Evolutionary conservation across 2,888 invertebrate species (phyloP).

Genomic region (Deroplatys truncata): DNA sequence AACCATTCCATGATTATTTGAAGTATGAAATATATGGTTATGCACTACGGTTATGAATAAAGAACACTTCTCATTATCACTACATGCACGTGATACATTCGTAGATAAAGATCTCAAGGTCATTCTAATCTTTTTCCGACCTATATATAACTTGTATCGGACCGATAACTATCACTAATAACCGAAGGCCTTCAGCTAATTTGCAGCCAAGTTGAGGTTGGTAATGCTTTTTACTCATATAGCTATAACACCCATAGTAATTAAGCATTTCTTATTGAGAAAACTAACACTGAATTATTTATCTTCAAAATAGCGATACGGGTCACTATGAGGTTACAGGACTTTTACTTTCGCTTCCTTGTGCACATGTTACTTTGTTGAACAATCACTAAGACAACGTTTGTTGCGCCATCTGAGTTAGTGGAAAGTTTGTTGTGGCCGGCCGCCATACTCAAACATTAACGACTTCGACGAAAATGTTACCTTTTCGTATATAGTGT

Average conservation of each 20-base stretch:
- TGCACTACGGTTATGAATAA: neutral
- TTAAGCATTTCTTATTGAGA: too few species aligned
- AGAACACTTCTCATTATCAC: neutral
- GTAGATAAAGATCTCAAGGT: neutral
- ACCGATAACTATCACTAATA: neutral
- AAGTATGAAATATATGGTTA: neutral
- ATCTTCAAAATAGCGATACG: too few species aligned
- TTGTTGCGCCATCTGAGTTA: slow-evolving; percentile 23
- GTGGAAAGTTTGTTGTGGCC: slow-evolving; percentile 34
- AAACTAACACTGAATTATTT: too few species aligned
- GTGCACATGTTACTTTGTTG: neutral
- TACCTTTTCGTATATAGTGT: neutral
- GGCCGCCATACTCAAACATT: slow-evolving; percentile 70
- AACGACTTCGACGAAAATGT: slow-evolving; percentile 38
- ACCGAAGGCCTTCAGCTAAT: neutral
- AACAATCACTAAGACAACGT: neutral
- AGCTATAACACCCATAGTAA: too few species aligned
- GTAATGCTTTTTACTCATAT: neutral
- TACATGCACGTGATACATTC: neutral
- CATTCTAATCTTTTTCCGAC: neutral
- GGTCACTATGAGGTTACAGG: neutral
- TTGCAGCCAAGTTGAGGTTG: neutral
- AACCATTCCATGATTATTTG: neutral
- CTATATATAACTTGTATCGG: too few species aligned
- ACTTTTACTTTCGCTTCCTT: slow-evolving; percentile 11